Evolutionary conservation across 2,888 invertebrate species (phyloP), one percentile per base, ranked within the genome.

Genomic region (Polydesmus complanatus): DNA sequence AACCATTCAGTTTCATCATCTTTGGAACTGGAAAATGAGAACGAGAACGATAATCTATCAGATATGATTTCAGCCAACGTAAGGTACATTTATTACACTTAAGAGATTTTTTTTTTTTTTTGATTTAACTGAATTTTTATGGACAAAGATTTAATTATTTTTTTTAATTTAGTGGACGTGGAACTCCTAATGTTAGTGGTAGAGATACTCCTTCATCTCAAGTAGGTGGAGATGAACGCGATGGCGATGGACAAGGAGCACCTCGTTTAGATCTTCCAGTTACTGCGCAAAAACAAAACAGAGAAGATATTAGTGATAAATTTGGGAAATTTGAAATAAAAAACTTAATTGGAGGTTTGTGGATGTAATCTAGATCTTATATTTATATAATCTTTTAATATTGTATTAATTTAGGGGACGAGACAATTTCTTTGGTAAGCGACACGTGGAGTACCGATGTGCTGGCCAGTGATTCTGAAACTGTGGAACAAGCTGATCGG

Each of bases 391-490:
- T 50, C 2, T 56, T 61, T 61, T 51, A 23, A n/a, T n/a, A 23
- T 59, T 27, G 37, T n/a, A 37, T 8, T 37, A 19, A 81, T 66
- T 82, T 82, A 75, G 89, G 88, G 1, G 96, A 96, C 73, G 97
- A 97, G 75, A 94, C 94, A 0, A 86, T 94, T 68, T 96, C 95
- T 48, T 85, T 96, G 70, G 94, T 97, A 68, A 94, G 94, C 54
- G 97, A 98, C 73, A 95, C 95, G 0, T 97, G 97, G 97, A 94
- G 94, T 67, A 97, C 97, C 0, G 97, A 97, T 75, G 97, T 97
- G 54, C 75, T 96, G 61, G 95, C 95, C 0, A 94, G 93, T 60
- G 97, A 97, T 75, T 93, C 92, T 14, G 97, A 97, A 76, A 88
- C 88, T 21, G 82, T 92, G 52, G 94, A 93, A 66, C 85, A 85